Base-by-base conservation (phyloP, 2,888 invertebrate species). In the Zelleria hepariella region DNA sequence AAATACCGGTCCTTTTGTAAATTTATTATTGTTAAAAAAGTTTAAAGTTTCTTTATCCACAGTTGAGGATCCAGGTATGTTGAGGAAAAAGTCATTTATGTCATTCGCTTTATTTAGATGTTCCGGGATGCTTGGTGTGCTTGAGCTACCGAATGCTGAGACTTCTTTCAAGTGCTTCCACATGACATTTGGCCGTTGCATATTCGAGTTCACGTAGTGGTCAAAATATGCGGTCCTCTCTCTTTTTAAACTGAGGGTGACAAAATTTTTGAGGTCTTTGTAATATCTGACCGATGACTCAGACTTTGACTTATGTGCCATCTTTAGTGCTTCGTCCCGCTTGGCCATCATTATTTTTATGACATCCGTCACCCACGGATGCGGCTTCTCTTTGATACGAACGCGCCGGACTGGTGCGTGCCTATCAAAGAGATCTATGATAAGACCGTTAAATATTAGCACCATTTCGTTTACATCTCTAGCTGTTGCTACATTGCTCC, bases 301-400 rank as follows among this genome's bases (percentile, higher is more conserved):
- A 4, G 20, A 7, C 3, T 32, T 52, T 10, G 52, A 26, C 5
- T 7, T 8, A 15, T 18, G 52, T 32, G 25, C 26, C 10, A 26
- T 21, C 6, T 21, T 21, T 5, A 20, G 24, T 10, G 57, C 57
- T 10, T 57, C 57, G 23, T 57, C 55, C 20, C 55, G 23, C 7
- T 18, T 15, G 5, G 20, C 23, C 57, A 57, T 57, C 57, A 57
- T 57, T 8, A 57, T 42, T 15, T 47, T 57, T 20, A 57, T 47
- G 21, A 57, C 57, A 23, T 57, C 57, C 6, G 57, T 57, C 5
- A 57, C 8, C 57, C 57, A 57, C 10, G 57, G 42, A n/a, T n/a
- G 27, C 5, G 15, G 56, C 20, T 56, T 56, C 18, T 56, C n/a
- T 27, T 10, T 32, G 7, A 56, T 20, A 7, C 42, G 57, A n/a